Evolutionary conservation across 2,888 invertebrate species (phyloP), one percentile per base, ranked within the genome.

Genomic region (Antheraea assamensis): DNA sequence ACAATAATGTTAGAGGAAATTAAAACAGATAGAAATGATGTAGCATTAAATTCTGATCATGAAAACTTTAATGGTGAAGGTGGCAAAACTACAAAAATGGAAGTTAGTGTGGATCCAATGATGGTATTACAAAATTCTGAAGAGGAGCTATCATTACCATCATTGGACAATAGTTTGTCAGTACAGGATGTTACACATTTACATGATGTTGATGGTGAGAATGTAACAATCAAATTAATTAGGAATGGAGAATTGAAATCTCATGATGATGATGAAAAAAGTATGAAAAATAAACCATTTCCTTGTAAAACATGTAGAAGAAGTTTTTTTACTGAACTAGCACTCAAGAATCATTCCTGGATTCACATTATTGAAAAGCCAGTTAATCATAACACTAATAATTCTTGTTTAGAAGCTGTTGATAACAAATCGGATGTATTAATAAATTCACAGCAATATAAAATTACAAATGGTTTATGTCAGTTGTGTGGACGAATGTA

Each of bases 21-120:
- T 70, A 24, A 55, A 35, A 55, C 10, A 35, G 35, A n/a, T 27
- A 58, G 24, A n/a, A 58, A n/a, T 70, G 35, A 35, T 35, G 30
- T 7, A 70, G 52, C 70, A 70, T 19, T 73, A 58, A 73, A 86
- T 70, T 47, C 77, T 3, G 84, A 83, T 55, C 58, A 76, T 74
- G 76, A 78, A 5, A 71, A 73, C 66, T 77, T 71, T 71, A 87
- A 86, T 72, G 85, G 86, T 78, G 89, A 88, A 19, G 73, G 58
- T 24, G 58, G 70, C 47, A 86, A 84, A 83, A 87, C 91, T 72
- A 95, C 95, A 72, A 95, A 96, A 89, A 95, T 97, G 95, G 96
- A 97, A 91, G 95, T 97, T 0, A 95, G 95, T 84, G 95, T 97
- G 0, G 97, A 97, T 85, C 96, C 97, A 7, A 96, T 96, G 96